These are phyloP conservation scores for Rhabdophis nuchalis DNA, from an alignment of 2,797 vertebrate genomes.

Conservation along the genomic window DNA sequence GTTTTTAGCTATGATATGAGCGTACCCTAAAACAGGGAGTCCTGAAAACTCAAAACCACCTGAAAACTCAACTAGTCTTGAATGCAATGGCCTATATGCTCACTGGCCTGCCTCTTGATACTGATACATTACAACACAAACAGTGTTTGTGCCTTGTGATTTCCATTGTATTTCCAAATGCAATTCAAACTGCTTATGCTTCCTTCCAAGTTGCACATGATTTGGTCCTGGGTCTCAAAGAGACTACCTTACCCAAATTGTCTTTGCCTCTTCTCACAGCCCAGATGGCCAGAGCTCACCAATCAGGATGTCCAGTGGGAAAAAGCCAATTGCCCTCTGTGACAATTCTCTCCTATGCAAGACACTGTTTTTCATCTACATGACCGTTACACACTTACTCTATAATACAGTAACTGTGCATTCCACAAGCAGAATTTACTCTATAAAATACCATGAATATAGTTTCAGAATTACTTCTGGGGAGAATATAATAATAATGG, in stretches of 20 bases:
- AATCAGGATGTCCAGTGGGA: not conserved
- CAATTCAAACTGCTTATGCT: not conserved
- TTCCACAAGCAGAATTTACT: not conserved
- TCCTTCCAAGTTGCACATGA: not conserved
- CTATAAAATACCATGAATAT: not conserved
- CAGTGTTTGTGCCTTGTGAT: not conserved
- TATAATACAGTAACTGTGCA: not conserved
- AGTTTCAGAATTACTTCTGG: not conserved
- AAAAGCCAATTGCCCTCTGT: not conserved
- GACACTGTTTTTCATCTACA: not conserved
- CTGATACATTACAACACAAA: not conserved
- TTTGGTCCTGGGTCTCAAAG: not conserved
- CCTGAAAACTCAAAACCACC: not conserved
- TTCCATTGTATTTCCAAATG: not conserved
- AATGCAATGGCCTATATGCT: not conserved
- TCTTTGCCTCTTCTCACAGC: not conserved
- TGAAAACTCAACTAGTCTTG: not conserved
- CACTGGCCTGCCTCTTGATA: not conserved
- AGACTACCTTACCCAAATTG: not conserved
- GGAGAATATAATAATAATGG: not conserved
- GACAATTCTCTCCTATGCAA: not conserved
- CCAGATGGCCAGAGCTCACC: not conserved
- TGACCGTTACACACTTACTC: not conserved
- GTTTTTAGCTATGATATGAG: not conserved
- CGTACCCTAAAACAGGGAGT: not conserved